phyloP scores from a whole-genome alignment of 2,797 vertebrate genomes.

The Todus mexicanus region DNA sequence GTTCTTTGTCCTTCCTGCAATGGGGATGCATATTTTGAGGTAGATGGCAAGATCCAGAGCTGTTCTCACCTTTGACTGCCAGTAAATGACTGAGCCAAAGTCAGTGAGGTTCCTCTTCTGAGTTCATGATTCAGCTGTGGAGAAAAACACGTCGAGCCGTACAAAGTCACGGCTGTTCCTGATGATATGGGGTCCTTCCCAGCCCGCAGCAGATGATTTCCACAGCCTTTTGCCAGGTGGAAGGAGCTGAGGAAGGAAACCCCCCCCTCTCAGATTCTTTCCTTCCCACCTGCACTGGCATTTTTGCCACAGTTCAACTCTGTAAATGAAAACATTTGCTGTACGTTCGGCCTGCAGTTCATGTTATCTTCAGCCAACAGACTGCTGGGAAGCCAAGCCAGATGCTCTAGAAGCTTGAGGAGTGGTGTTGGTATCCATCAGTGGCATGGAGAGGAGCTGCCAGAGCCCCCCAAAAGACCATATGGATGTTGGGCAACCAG shows the following conservation, averaged over 20 bases:
- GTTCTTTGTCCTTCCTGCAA: not conserved
- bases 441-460: not conserved
- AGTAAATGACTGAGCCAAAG: not conserved
- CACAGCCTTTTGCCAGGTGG: not conserved
- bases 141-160: fast-evolving
- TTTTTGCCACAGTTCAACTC: not conserved
- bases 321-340: not conserved
- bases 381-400: not conserved
- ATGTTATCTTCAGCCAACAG: not conserved
- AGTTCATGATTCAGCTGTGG: not conserved
- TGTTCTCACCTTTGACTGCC: not conserved
- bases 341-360: not conserved
- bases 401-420: not conserved
- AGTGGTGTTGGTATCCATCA: not conserved
- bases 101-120: not conserved
- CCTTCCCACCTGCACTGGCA: not conserved
- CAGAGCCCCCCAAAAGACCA: not conserved
- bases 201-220: not conserved
- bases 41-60: not conserved
- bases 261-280: not conserved
- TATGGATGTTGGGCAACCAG: fast-evolving
- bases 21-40: not conserved
- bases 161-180: not conserved
- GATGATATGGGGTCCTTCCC: not conserved
- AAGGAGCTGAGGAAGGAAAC: not conserved